Evolutionary conservation across 1,140 invertebrate genomes (phyloP), one percentile per base, ranked within the genome.

Genomic region (Listronotus oregonensis): DNA sequence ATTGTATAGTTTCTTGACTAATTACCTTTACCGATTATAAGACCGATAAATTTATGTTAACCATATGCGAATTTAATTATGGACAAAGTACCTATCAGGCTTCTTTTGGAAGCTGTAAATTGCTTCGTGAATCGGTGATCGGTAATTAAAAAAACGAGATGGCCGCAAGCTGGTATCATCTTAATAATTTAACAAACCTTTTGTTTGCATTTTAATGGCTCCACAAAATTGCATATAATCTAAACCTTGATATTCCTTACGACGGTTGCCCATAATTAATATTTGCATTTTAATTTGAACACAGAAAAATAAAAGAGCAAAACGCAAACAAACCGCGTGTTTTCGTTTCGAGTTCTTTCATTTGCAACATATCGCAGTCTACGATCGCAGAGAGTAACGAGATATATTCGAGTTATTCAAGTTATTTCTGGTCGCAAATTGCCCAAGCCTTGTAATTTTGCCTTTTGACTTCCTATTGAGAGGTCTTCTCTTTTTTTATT

Each of bases 361-460:
- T 64, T 64, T 64, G 42, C 42, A 54, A 15, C 18, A 34, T 64
- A 64, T 64, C 61, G n/a, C 12, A 43, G 61, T 64, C 61, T 64
- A 32, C 40, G 51, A 64, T 64, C 61, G 21, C 52, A 56, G 21
- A 37, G 34, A 64, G 50, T 55, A 14, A 44, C 61, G n/a, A 64
- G 61, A 64, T 64, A 64, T 55, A 64, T 64, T 64, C 61, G 51
- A 54, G 61, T 55, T 64, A 64, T 64, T 49, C 50, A 18, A 64
- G 61, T 55, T 64, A 64, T 56, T 44, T 15, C n/a, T 21, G 46
- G 46, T 6, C 61, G 61, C 61, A 55, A 64, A 64, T 64, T 64
- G 50, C 32, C 37, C 37, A 64, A 39, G 18, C 61, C 61, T 64
- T 55, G 51, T 50, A 32, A 39, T 64, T 50, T 64, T 55, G 39